Evolutionary conservation across 2,888 invertebrate genomes (phyloP), one percentile per base, ranked within the genome.

Genomic region (Apomyelois bistriatella): DNA sequence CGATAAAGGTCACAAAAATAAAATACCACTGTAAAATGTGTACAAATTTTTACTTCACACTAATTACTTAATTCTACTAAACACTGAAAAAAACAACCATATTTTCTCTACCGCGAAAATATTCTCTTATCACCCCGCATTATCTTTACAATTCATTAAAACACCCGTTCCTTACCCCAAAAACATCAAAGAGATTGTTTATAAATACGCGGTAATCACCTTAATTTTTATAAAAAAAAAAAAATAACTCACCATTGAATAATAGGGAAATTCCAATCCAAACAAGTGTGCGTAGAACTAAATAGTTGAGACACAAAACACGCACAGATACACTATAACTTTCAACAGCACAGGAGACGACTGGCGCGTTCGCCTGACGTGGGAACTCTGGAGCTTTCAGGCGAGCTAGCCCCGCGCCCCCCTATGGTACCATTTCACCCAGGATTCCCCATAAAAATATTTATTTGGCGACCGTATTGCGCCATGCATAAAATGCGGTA

Each of bases 391-490:
- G 66, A 74, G 78, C 78, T 75, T 80, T 68, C 84, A 83, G 65
- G 8, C 9, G 4, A 16, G 66, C 57, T 59, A 62, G 53, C 67
- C 61, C 64, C 66, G 60, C 66, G 65, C 68, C 66, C 65, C 62
- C 57, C 61, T 51, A 64, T 69, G 73, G 67, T 65, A 66, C 72
- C 68, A 79, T 71, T 71, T 73, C 65, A 70, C 67, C 62, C 71
- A 64, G 72, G 72, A 70, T 67, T 77, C 70, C 76, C 74, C 81
- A 85, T 85, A 79, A 81, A 85, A 85, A 83, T 82, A 83, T 82
- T 79, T 77, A 74, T 69, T 72, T 70, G 66, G 64, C 72, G 58
- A 68, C 72, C 79, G 75, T 84, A 82, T 81, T 83, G 85, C 86
- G 85, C 79, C 78, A 75, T 83, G 76, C 79, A 82, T 80, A 76